Evolutionary conservation across 1,140 invertebrate genomes (phyloP), one percentile per base, ranked within the genome.

Genomic region (Melitaea cinxia): DNA sequence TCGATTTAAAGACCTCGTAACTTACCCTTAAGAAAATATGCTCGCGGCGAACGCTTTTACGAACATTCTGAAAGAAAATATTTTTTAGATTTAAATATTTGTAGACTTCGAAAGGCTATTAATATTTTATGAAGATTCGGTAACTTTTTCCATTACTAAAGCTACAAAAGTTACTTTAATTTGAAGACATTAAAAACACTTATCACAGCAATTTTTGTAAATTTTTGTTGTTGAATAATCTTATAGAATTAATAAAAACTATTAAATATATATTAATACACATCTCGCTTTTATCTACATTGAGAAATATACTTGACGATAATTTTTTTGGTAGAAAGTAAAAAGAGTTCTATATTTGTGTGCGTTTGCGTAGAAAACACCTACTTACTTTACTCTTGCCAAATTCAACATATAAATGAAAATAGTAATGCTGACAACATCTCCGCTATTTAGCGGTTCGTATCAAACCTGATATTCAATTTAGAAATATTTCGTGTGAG

Each of bases 111-210:
- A 17, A 33, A 28, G 49, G 24, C 59, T 62, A 54, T 62, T 62
- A 62, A 62, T 35, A 33, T 53, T 62, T 62, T 39, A 53, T 54
- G 50, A 39, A 54, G 35, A 54, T 62, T 30, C 49, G 59, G 30
- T 52, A 62, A 62, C 59, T 62, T 62, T 62, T 62, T 54, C 59
- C 33, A 54, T 62, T 62, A 61, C 54, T 30, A 26, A 57, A 39
- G 24, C 15, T 49, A 64, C 54, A 50, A 64, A 55, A 24, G 24
- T 24, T 57, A 30, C 21, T 58, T 47, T 28, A 24, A 58, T 45
- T 15, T 15, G 37, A 17, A 47, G 55, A 58, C 55, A 47, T 47
- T 58, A 28, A 45, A 58, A 47, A 47, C 30, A n/a, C 30, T 33
- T 33, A 33, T 33, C 30, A 33, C 30, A 33, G 3, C 12, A 10